Base-by-base conservation (phyloP, 1,140 invertebrate genomes). In the Caenorhabditis latens region DNA sequence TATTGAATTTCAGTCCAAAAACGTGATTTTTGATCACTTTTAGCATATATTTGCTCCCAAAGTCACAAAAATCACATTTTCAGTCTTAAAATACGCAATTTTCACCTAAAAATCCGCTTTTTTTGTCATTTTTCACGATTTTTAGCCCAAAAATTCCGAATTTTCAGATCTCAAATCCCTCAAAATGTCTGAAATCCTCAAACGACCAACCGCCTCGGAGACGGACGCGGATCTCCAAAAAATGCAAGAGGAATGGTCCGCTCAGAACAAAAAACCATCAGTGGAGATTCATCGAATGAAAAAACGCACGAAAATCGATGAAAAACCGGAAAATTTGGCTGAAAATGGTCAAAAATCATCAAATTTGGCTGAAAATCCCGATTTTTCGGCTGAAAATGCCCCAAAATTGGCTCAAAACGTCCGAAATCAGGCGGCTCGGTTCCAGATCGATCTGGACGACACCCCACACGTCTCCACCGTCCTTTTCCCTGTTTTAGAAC, bases 191-290 rank as follows among this genome's bases (percentile, higher is more conserved):
- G 63, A 61, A 61, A 6, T 24, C 19, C 16, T 63, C 21, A 61
- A 61, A 65, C 83, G 57, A 19, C 63, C 63, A 4, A 63, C 57
- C 1, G 63, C 55, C 8, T n/a, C 46, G 8, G 63, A 63, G 21
- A 84, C 57, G 32, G 57, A 65, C 42, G 83, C 48, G 19, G 63
- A 63, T 43, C 48, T 61, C 14, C 63, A 57, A 13, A 6, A 63
- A 84, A 48, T 63, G 57, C 63, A 84, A 50, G 94, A 96, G 96
- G 93, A 97, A 96, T 94, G 96, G 97, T 86, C 91, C n/a, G n/a
- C n/a, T 88, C 21, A 83, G 46, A 40, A 19, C 19, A n/a, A 50
- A 79, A 79, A 79, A 79, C 46, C 71, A 4, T 11, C 50, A 14
- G 53, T 84, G 1, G 24, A 83, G 46, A 43, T 65, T 40, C 82